A percentile compares a stretch with the other conserved stretches of the same genome.
Evolutionary conservation across 2,888 invertebrate genomes (phyloP).

Genomic region (Cyclophora punctaria): DNA sequence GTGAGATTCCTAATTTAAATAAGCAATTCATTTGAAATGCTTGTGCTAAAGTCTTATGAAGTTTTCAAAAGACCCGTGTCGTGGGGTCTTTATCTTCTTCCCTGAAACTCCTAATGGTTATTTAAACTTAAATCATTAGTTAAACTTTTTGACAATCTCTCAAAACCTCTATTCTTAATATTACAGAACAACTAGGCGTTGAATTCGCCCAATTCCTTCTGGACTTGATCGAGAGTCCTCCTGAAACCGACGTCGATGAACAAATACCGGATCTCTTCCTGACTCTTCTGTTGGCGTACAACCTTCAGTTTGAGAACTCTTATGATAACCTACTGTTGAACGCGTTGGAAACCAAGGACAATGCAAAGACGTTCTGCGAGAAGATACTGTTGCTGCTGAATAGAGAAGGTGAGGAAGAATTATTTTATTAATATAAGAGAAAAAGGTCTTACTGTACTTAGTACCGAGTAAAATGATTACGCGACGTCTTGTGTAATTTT

Average conservation of each 20-base stretch:
- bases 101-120: no score
- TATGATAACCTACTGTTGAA: slow-evolving; percentile 82
- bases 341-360: slow-evolving; percentile 79
- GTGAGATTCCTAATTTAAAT: slow-evolving; percentile 51
- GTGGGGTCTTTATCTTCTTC: no score
- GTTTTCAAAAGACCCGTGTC: no score
- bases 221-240: slow-evolving; percentile 86
- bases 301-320: slow-evolving; percentile 85
- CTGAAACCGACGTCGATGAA: slow-evolving; percentile 87
- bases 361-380: slow-evolving; percentile 92
- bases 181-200: slow-evolving; percentile 86
- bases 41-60: no score
- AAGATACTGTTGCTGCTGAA: slow-evolving; percentile 91
- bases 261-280: slow-evolving; percentile 89
- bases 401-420: slow-evolving; percentile 82
- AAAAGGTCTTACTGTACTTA: no score
- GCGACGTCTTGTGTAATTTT: no score
- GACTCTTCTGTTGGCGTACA: slow-evolving; percentile 89
- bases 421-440: background rate
- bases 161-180: background rate
- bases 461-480: no score
- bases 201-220: slow-evolving; percentile 88
- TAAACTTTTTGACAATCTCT: no score
- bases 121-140: no score
- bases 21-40: no score